Percentiles rank a stretch among this genome's conserved stretches.
Evolutionary conservation across 2,113 vertebrate species (phyloP).

Genomic region (Theropithecus gelada): DNA sequence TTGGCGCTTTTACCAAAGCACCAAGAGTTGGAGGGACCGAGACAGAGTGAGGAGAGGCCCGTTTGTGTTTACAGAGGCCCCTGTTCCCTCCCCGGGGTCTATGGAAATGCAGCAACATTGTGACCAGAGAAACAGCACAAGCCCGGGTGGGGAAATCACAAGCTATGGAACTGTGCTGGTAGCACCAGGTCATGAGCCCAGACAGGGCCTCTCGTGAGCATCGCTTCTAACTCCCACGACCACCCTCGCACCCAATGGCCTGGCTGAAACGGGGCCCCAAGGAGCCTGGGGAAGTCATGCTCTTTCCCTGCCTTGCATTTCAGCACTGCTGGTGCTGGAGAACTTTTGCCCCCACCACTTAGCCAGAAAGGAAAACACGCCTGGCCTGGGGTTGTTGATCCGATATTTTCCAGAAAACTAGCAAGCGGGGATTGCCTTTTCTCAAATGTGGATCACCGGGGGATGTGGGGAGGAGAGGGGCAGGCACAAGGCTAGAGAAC

Average conservation of each 20-base stretch:
- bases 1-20: not conserved
- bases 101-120: fast-evolving
- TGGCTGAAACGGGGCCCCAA: not conserved
- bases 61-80: fast-evolving
- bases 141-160: fast-evolving
- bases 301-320: too few species aligned
- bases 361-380: not conserved
- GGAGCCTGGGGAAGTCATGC: not conserved
- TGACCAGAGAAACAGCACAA: fast-evolving
- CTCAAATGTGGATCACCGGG: not conserved
- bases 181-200: fast-evolving
- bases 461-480: too few species aligned
- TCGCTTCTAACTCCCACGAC: not conserved
- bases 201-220: fast-evolving
- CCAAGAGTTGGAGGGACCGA: not conserved
- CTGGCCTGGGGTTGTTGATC: not conserved
- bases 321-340: not conserved
- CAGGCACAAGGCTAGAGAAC: fast-evolving
- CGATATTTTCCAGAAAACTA: not conserved
- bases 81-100: too few species aligned
- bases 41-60: fast-evolving
- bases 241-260: too few species aligned
- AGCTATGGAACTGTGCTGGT: too few species aligned
- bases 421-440: fast-evolving
- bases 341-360: not conserved